Base-by-base conservation (phyloP, 2,113 vertebrate species). In the Agapornis roseicollis region DNA sequence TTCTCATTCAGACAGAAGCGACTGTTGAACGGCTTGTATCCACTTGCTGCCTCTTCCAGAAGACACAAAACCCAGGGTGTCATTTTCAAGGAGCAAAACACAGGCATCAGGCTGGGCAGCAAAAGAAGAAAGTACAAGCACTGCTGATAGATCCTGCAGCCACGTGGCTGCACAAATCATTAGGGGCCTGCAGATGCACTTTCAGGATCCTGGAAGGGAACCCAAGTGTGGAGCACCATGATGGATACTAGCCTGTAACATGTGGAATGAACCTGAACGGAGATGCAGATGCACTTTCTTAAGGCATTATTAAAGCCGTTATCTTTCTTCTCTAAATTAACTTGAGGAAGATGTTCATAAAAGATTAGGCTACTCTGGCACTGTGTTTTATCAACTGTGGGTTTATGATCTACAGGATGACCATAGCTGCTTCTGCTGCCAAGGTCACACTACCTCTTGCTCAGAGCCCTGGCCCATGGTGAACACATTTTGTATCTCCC, bases 201-300 rank as follows among this genome's bases (percentile, higher is more conserved):
- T 17, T 7, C 52, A 16, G 49, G 28, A 7, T 20, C 20, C 1
- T 0, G 0, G n/a, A 0, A 18, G 33, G n/a, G 39, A 49, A 39
- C 5, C 49, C 19, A 1, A 37, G 42, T 1, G 3, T 5, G 80
- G 49, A 55, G 66, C 66, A 4, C 7, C 5, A 0, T 2, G 1
- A 7, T 11, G 61, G 46, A 2, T 10, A 3, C 9, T 13, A 28
- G 58, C 41, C 65, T 41, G 66, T 11, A 37, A 33, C 17, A 17
- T 0, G 0, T 2, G 56, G 60, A 33, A 10, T 2, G 31, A 33
- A 35, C 80, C 78, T 4, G 8, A 8, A 22, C 4, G 0, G 29
- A 2, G 52, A 9, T 13, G 41, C 24, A 27, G 41, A 77, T 47
- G 72, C 29, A 5, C 22, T 69, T n/a, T 41, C 65, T n/a, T 6